Percentiles rank a stretch among this genome's conserved stretches.
These are phyloP conservation scores for Oenanthe oenanthe DNA, from an alignment of 2,113 vertebrate species.

Conservation along the genomic window DNA sequence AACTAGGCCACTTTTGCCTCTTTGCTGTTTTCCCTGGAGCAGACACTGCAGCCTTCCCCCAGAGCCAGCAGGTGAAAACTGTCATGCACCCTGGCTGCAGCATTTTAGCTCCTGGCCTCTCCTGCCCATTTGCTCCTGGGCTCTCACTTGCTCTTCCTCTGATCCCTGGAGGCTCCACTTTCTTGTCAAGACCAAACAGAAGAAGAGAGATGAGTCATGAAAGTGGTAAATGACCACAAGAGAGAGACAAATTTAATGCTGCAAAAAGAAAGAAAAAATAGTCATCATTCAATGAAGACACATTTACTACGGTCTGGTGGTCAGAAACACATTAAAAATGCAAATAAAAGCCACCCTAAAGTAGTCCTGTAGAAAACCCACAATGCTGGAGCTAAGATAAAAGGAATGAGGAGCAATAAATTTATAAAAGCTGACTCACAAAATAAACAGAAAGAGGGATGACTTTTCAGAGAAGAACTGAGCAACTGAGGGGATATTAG, in stretches of 20 bases:
- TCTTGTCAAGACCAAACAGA: neutral
- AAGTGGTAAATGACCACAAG: neutral
- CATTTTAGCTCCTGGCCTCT: neutral
- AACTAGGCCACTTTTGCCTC: neutral
- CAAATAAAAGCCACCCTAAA: neutral
- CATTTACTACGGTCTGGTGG: neutral
- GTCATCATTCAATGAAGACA: neutral
- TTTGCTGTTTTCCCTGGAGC: neutral
- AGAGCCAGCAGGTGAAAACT: neutral
- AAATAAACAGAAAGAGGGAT: neutral
- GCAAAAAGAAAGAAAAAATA: neutral
- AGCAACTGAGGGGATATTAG: neutral
- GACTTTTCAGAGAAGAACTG: neutral
- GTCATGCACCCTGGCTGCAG: neutral
- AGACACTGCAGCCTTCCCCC: neutral
- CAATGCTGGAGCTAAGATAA: neutral
- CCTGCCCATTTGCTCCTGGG: neutral
- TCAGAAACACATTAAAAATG: neutral
- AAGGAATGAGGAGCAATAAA: neutral
- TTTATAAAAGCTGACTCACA: neutral
- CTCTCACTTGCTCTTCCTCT: neutral
- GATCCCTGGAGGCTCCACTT: neutral
- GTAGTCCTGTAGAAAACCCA: neutral
- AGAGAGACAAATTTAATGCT: neutral
- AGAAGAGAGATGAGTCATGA: neutral